These are phyloP conservation scores for Calcarius ornatus DNA, from an alignment of 2,113 vertebrate species.

Conservation along the genomic window DNA sequence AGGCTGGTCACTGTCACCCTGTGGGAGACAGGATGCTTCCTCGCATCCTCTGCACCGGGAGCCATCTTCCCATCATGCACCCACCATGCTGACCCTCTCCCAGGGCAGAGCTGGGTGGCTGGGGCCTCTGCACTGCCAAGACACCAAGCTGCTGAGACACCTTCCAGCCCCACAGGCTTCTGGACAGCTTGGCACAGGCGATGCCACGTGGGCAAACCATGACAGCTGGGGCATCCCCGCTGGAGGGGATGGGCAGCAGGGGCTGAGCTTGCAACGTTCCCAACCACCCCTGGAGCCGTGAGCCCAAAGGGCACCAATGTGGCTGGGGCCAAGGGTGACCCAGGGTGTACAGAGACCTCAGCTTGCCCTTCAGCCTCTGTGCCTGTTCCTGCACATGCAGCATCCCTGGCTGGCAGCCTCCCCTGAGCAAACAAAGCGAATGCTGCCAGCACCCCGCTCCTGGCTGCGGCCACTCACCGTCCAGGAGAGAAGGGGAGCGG, in stretches of 20 bases:
- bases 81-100: rapidly evolving
- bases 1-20: background rate
- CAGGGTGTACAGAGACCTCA: background rate
- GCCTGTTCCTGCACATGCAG: background rate
- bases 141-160: background rate
- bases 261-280: background rate
- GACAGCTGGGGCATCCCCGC: background rate
- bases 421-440: conserved; percentile 27
- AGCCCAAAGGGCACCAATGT: rapidly evolving
- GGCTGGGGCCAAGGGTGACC: background rate
- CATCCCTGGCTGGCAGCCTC: background rate
- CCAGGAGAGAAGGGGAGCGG: conserved; percentile 68
- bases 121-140: background rate
- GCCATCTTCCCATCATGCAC: background rate
- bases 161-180: background rate
- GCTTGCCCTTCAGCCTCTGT: background rate
- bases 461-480: conserved; percentile 13
- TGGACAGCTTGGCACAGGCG: rapidly evolving
- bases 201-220: background rate
- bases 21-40: background rate
- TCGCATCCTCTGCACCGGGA: rapidly evolving
- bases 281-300: background rate
- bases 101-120: background rate
- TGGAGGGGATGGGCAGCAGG: background rate
- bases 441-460: background rate